These are phyloP conservation scores for Creontiades dilutus DNA, from an alignment of 2,888 invertebrate genomes.

Conservation along the genomic window DNA sequence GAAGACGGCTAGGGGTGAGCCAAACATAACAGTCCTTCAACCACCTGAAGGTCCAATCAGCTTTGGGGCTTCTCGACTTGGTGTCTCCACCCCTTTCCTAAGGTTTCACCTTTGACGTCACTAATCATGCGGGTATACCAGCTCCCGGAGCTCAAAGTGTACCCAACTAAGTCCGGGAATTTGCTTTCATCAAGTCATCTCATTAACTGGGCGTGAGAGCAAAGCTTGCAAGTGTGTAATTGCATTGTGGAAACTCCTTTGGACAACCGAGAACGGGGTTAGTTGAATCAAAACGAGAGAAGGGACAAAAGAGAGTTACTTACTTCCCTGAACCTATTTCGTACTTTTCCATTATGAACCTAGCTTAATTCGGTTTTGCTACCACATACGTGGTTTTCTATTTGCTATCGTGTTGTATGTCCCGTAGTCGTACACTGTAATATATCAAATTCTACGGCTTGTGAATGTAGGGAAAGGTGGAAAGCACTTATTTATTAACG, in stretches of 20 bases:
- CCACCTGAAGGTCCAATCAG: slow-evolving; percentile 47
- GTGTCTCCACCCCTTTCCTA: neutral
- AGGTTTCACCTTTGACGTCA: slow-evolving; percentile 46
- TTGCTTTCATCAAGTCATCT: slow-evolving; percentile 56
- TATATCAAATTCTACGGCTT: no score
- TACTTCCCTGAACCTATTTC: no score
- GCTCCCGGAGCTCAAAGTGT: slow-evolving; percentile 38
- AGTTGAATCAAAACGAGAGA: neutral
- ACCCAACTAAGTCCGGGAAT: neutral
- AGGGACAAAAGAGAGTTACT: no score
- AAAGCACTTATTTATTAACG: no score
- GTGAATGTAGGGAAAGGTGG: no score
- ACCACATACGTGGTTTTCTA: no score
- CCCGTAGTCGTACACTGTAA: no score
- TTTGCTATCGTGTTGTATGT: no score
- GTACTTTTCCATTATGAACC: no score
- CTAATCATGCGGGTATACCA: slow-evolving; percentile 45
- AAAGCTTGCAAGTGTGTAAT: neutral
- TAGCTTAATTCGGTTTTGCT: no score
- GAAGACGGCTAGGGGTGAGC: slow-evolving; percentile 24
- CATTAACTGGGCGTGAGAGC: slow-evolving; percentile 12
- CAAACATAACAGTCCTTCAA: slow-evolving; percentile 34
- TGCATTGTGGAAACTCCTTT: slow-evolving; percentile 7
- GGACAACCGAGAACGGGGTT: neutral
- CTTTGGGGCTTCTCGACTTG: neutral